phyloP scores from a whole-genome alignment of 2,113 vertebrate genomes.

The Ptilorrhoa leucosticta region DNA sequence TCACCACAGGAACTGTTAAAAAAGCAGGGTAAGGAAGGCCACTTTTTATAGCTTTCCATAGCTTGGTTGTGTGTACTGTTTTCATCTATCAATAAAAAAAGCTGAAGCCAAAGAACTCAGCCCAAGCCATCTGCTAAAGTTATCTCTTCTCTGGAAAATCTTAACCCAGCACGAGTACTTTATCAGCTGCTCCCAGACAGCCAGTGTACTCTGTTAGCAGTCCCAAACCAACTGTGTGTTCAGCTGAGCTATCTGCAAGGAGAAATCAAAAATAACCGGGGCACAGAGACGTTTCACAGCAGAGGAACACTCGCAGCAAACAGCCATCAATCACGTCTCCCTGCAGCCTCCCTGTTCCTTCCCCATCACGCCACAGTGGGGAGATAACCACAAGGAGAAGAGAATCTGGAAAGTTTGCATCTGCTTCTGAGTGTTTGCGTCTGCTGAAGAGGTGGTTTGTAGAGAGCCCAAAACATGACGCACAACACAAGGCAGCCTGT shows the following conservation, averaged over 20 bases:
- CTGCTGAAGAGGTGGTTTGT: not conserved
- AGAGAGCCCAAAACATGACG: not conserved
- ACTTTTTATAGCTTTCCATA: constrained; percentile 15
- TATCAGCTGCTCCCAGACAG: constrained; percentile 28
- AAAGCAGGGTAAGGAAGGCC: not conserved
- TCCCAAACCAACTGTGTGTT: not conserved
- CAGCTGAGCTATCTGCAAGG: not conserved
- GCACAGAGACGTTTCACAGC: not conserved
- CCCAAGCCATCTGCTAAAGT: constrained; percentile 53
- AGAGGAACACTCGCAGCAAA: not conserved
- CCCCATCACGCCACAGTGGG: not conserved
- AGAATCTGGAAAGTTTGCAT: constrained; percentile 21
- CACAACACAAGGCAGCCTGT: not conserved
- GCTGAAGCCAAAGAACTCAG: constrained; percentile 3
- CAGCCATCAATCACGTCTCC: not conserved
- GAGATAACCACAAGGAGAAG: constrained; percentile 4
- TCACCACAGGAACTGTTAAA: not conserved
- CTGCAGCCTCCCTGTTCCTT: not conserved
- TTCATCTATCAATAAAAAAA: constrained; percentile 25
- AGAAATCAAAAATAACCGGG: not conserved
- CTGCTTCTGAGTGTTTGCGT: not conserved
- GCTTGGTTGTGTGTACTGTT: not conserved
- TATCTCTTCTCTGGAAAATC: constrained; percentile 56
- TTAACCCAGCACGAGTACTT: constrained; percentile 24
- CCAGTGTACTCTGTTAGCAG: not conserved